A percentile compares a stretch with the other conserved stretches of the same genome.
Evolutionary conservation across 2,113 vertebrate species (phyloP).

Genomic region (Rafetus swinhoei): DNA sequence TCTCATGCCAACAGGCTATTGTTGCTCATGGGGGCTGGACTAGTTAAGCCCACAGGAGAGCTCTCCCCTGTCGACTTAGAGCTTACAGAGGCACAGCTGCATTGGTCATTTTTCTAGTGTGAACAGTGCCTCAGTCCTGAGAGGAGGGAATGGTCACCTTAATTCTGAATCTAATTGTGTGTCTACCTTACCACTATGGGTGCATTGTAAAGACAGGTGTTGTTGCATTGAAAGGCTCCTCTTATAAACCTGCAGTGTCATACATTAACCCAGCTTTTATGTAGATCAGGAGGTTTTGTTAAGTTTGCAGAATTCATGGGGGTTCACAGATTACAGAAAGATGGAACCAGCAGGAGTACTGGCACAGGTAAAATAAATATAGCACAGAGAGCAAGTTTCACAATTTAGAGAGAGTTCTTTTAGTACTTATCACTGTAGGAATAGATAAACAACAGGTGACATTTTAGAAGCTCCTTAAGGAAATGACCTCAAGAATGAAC

Average conservation of each 20-base stretch:
- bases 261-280: rapidly evolving
- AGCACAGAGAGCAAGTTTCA: neutral
- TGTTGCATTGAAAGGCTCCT: neutral
- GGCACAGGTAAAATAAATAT: neutral
- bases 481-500: neutral
- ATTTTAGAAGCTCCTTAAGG: neutral
- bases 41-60: too few species aligned
- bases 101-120: neutral
- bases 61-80: too few species aligned
- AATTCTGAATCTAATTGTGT: neutral
- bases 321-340: neutral
- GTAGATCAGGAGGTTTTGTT: neutral
- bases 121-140: neutral
- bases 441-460: neutral
- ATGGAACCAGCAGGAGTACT: neutral
- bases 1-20: too few species aligned
- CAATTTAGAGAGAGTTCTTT: neutral
- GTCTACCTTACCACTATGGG: rapidly evolving
- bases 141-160: neutral
- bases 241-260: neutral
- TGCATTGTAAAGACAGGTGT: neutral
- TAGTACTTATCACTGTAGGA: neutral
- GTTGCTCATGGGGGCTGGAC: too few species aligned
- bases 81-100: neutral
- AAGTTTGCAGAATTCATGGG: neutral